Conservation (phyloP, 2,797 vertebrate species). For the Rallus crepitans region DNA sequence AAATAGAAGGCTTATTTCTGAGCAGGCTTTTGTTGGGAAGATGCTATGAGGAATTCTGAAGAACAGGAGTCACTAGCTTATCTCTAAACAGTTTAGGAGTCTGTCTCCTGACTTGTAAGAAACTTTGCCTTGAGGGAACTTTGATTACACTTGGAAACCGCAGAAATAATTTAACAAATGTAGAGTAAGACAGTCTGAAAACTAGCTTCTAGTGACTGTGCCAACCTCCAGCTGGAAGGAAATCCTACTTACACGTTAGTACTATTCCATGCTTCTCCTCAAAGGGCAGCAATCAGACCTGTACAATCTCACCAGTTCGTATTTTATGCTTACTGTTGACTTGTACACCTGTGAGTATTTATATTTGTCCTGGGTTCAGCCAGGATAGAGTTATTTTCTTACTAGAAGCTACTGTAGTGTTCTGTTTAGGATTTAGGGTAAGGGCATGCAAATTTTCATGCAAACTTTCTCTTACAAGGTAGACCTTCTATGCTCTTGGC, state of each 20-base stretch:
- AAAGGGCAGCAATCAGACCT: neutral
- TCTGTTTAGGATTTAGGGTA: no score
- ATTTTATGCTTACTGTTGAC: neutral
- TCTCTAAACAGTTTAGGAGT: neutral
- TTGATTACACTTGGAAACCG: neutral
- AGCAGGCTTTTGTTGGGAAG: neutral
- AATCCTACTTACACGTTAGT: neutral
- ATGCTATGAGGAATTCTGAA: neutral
- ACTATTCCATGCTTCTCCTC: neutral
- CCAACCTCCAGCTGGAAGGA: neutral
- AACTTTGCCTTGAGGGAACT: neutral
- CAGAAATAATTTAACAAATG: neutral
- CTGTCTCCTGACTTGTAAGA: neutral
- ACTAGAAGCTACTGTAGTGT: no score
- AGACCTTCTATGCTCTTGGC: neutral
- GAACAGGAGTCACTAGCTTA: neutral
- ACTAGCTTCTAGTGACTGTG: neutral
- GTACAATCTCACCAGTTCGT: accelerated
- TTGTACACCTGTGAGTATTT: neutral
- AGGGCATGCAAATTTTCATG: neutral
- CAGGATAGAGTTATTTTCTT: no score
- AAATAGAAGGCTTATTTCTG: slow-evolving; percentile 30
- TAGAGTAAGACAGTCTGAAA: neutral
- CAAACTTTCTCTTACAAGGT: neutral
- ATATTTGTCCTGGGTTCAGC: no score